A percentile compares a stretch with the other conserved stretches of the same genome.
Conservation (phyloP, 1,140 invertebrate species). For the Muscidifurax raptorellus region DNA sequence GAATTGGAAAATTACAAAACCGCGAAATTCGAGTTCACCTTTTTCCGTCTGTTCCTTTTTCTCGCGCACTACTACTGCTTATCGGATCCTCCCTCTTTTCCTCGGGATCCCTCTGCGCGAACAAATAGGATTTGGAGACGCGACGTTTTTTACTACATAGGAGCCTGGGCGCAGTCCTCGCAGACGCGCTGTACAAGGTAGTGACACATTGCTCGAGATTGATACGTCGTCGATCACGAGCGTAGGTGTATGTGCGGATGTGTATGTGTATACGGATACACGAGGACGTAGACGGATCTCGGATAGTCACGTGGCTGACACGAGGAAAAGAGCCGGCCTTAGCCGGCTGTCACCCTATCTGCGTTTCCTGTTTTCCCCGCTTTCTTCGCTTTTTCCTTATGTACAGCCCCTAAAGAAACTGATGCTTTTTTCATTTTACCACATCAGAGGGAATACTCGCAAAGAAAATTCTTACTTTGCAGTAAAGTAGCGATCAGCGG, state of each 20-base stretch:
- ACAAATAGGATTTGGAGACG: conserved; percentile 45
- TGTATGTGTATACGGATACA: conserved; percentile 56
- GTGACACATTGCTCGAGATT: conserved; percentile 58
- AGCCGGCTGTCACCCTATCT: conserved; percentile 67
- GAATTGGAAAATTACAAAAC: background rate
- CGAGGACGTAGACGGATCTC: conserved; percentile 63
- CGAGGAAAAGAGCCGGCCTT: background rate
- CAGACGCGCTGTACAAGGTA: conserved; percentile 31
- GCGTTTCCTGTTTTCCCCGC: conserved; percentile 58
- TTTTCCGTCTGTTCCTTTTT: conserved; percentile 15
- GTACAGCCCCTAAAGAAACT: background rate
- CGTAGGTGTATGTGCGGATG: background rate
- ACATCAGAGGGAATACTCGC: no score
- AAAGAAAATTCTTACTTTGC: background rate
- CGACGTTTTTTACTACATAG: background rate
- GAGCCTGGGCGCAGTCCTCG: background rate
- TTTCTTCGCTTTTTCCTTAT: background rate
- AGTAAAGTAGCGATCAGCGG: no score
- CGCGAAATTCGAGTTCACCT: background rate
- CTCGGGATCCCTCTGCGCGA: background rate
- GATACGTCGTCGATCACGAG: conserved; percentile 64
- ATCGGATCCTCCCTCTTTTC: conserved; percentile 12
- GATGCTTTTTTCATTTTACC: background rate
- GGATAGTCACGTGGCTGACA: conserved; percentile 29
- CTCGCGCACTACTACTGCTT: background rate